Base-by-base conservation (phyloP, 2,797 vertebrate species). In the Adrianichthys oophorus region DNA sequence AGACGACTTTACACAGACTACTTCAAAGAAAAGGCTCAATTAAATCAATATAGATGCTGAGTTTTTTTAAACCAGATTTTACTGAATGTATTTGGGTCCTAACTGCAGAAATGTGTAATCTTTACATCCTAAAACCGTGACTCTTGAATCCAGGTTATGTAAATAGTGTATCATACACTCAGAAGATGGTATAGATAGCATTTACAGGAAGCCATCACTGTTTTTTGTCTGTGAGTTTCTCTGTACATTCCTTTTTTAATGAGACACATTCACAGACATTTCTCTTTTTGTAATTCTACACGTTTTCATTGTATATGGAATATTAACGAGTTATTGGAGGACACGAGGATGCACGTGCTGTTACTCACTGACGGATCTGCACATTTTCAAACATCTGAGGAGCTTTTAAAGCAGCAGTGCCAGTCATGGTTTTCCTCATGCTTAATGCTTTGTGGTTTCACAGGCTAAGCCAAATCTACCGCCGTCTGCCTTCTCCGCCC, bases 371-470 rank as follows among this genome's bases (percentile, higher is more conserved):
- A 67, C 54, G 21, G 55, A 54, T 69, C 46, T 4, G 45, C 48
- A 63, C 52, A 44, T 57, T 45, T 59, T 52, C 53, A 73, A 49
- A 16, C 73, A 19, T 52, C 63, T 47, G 62, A 70, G 69, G 79
- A 82, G 79, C 61, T 76, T 70, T 66, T 69, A 68, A 13, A 12
- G 52, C 68, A 76, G 57, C 82, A 67, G 73, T 81, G 85, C 83
- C 82, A 83, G 76, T 81, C 74, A 37, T 57, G 51, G 59, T 48
- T 71, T 80, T 74, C 70, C 71, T 73, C 15, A 67, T 61, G 65
- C 48, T 74, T 61, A 70, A 69, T 57, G 75, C 69, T 88, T 86
- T 37, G 12, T 64, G 60, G 61, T 88, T 82, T 84, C 55, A 64
- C 54, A 46, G 41, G 52, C 29, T 7, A 10, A 47, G 19, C 81